phyloP scores from a whole-genome alignment of 1,140 invertebrate genomes.

The Hestina assimilis region DNA sequence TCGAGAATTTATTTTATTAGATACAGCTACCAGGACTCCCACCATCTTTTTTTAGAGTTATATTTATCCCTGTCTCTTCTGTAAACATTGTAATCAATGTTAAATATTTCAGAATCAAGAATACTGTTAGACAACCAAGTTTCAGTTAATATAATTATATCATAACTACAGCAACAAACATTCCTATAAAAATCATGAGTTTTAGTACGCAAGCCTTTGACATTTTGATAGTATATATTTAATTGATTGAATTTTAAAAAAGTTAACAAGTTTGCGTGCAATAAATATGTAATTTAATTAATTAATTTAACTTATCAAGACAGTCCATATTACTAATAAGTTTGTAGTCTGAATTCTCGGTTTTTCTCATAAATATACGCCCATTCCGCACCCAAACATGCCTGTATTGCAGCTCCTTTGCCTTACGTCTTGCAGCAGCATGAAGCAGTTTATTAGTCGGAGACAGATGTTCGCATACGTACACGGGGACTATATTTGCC shows the following conservation, averaged over 20 bases:
- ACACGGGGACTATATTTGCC: slow-evolving; percentile 2
- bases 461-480: slow-evolving; percentile 15
- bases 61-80: slow-evolving; percentile 7
- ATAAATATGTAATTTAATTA: background rate
- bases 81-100: slow-evolving; percentile 17
- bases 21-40: background rate
- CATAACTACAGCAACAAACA: slow-evolving; percentile 1
- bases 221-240: slow-evolving; percentile 5
- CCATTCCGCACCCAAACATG: slow-evolving; percentile 20
- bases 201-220: background rate
- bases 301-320: background rate
- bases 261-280: background rate
- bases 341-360: background rate
- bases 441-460: background rate
- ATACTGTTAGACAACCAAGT: slow-evolving; percentile 7
- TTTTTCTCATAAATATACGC: slow-evolving; percentile 2
- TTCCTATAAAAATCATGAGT: background rate
- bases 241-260: background rate
- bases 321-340: background rate
- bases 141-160: too few relatives aligned
- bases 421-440: background rate
- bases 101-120: slow-evolving; percentile 20
- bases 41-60: background rate
- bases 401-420: slow-evolving; percentile 17
- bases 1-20: background rate